phyloP scores from a whole-genome alignment of 2,113 vertebrate species.

The Mungos mungo region DNA sequence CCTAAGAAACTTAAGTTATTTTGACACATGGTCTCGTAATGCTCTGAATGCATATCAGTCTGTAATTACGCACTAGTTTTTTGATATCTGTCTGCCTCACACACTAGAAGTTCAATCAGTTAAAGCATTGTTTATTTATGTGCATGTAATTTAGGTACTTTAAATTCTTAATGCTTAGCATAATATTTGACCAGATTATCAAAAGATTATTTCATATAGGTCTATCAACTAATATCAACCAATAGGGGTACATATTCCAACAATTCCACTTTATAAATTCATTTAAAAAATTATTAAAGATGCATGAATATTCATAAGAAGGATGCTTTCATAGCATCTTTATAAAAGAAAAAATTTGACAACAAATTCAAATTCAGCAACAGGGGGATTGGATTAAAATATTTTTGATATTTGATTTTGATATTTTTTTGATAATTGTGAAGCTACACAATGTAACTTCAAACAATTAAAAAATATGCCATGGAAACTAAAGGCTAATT shows the following conservation, averaged over 20 bases:
- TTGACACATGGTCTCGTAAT: background rate
- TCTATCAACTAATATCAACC: background rate
- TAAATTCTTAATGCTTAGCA: background rate
- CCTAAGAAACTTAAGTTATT: background rate
- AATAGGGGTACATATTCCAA: rapidly evolving
- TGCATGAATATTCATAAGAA: background rate
- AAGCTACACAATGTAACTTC: background rate
- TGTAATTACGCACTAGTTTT: background rate
- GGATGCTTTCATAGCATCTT: background rate
- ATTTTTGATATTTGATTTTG: background rate
- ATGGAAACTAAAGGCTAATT: background rate
- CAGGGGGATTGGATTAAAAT: background rate
- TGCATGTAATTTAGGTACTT: background rate
- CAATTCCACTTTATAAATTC: background rate
- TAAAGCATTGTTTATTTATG: background rate
- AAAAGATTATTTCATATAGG: background rate
- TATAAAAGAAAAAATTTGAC: background rate
- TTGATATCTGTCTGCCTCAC: background rate
- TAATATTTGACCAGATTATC: background rate
- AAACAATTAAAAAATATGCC: background rate
- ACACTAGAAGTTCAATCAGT: background rate
- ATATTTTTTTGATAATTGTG: no score
- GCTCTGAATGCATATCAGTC: background rate
- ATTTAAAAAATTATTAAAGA: background rate
- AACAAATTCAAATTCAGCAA: background rate